Percentiles rank a stretch among this genome's conserved stretches.
These are phyloP conservation scores for Sericinus montela DNA, from an alignment of 2,888 invertebrate species.

Conservation along the genomic window DNA sequence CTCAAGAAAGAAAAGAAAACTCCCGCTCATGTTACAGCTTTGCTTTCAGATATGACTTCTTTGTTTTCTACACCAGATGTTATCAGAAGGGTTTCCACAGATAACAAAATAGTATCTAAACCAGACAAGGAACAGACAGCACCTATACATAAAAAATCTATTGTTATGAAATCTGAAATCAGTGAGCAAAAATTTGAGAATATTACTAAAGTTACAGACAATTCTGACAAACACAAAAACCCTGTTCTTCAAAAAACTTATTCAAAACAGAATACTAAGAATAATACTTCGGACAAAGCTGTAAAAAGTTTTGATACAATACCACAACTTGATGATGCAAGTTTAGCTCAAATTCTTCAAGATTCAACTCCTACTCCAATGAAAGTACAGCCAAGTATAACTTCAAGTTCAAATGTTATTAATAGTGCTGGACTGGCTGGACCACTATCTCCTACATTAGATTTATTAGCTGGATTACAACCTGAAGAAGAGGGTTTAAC, in stretches of 20 bases:
- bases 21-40: conserved; percentile 77
- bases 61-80: conserved; percentile 89
- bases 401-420: conserved; percentile 48
- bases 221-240: conserved; percentile 37
- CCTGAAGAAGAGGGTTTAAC: conserved; percentile 83
- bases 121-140: conserved; percentile 67
- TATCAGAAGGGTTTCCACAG: conserved; percentile 82
- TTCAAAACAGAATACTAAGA: conserved; percentile 43
- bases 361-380: conserved; percentile 52
- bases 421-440: conserved; percentile 72
- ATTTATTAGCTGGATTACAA: conserved; percentile 78
- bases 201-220: conserved; percentile 26
- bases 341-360: conserved; percentile 71
- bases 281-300: conserved; percentile 40
- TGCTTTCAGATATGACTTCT: conserved; percentile 82
- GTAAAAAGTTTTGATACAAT: conserved; percentile 60
- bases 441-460: conserved; percentile 79
- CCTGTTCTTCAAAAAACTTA: conserved; percentile 39
- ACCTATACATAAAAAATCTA: conserved; percentile 37
- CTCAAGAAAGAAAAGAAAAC: conserved; percentile 78
- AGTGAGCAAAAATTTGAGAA: conserved; percentile 30
- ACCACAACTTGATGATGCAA: conserved; percentile 70
- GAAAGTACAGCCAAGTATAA: conserved; percentile 49
- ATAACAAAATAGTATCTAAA: conserved; percentile 66
- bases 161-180: conserved; percentile 30